A percentile compares a stretch with the other conserved stretches of the same genome.
phyloP scores from a whole-genome alignment of 2,888 invertebrate genomes.

The Choreutis nemorana region DNA sequence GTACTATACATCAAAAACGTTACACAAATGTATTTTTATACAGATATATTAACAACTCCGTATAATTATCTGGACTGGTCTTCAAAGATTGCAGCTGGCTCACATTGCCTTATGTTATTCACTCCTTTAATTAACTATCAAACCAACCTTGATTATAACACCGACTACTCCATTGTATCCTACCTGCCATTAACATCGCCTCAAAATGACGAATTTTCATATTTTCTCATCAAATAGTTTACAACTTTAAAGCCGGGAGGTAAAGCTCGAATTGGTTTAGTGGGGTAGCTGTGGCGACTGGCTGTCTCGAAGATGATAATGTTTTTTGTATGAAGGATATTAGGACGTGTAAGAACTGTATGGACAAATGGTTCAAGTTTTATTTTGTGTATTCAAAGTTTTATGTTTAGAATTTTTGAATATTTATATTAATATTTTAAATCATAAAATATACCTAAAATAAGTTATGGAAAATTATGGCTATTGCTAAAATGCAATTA shows the following conservation, averaged over 20 bases:
- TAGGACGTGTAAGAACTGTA: slow-evolving; percentile 18
- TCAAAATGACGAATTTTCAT: slow-evolving; percentile 18
- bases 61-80: slow-evolving; percentile 18
- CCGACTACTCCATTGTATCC: slow-evolving; percentile 52
- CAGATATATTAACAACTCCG: slow-evolving; percentile 22
- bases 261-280: slow-evolving; percentile 17
- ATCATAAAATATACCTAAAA: too few relatives aligned
- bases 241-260: slow-evolving; percentile 19
- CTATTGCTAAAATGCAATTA: too few relatives aligned
- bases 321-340: slow-evolving; percentile 35
- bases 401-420: neutral
- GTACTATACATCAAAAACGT: too few relatives aligned
- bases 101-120: slow-evolving; percentile 54
- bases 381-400: neutral
- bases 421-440: too few relatives aligned
- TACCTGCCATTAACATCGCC: slow-evolving; percentile 24
- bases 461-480: too few relatives aligned
- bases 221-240: slow-evolving; percentile 10
- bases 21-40: neutral
- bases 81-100: slow-evolving; percentile 55
- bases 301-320: slow-evolving; percentile 51
- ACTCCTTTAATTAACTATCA: slow-evolving; percentile 64
- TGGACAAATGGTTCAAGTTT: neutral
- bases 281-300: slow-evolving; percentile 32
- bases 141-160: slow-evolving; percentile 57